phyloP scores from a whole-genome alignment of 2,113 vertebrate species.

The Helogale parvula region DNA sequence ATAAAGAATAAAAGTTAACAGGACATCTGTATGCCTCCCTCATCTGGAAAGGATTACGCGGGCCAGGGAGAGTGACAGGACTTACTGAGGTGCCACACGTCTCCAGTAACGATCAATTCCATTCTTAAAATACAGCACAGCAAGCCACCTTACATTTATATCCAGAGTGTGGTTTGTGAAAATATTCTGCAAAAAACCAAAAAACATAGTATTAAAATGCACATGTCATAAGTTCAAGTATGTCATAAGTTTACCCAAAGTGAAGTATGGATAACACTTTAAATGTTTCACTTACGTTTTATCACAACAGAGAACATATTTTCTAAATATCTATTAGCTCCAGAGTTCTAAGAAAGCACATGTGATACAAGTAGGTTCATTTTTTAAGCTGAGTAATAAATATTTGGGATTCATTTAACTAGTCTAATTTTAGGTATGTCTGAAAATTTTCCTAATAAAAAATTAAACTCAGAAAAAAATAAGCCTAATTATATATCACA shows the following conservation, averaged over 20 bases:
- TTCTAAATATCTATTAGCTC: neutral
- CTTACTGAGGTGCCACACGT: constrained; percentile 96
- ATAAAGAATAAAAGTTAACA: neutral
- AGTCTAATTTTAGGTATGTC: neutral
- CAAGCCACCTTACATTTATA: constrained; percentile 98
- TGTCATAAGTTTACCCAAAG: neutral
- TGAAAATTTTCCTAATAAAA: constrained; percentile 46
- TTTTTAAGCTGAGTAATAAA: neutral
- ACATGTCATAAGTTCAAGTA: neutral
- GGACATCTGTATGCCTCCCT: neutral
- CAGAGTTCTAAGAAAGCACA: neutral
- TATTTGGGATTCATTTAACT: neutral
- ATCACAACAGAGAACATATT: constrained; percentile 19
- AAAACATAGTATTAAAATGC: constrained; percentile 52
- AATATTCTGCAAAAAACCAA: constrained; percentile 90
- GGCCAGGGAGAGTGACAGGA: constrained; percentile 11
- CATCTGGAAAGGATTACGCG: neutral
- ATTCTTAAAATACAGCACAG: constrained; percentile 98
- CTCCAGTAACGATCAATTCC: constrained; percentile 99
- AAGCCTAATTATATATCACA: neutral
- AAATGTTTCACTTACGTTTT: constrained; percentile 25
- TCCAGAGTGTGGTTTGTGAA: constrained; percentile 97
- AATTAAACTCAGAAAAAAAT: constrained; percentile 4
- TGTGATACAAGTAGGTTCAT: neutral
- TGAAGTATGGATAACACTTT: neutral